Evolutionary conservation across 2,888 invertebrate species (phyloP).

Genomic region (Drepana falcataria): DNA sequence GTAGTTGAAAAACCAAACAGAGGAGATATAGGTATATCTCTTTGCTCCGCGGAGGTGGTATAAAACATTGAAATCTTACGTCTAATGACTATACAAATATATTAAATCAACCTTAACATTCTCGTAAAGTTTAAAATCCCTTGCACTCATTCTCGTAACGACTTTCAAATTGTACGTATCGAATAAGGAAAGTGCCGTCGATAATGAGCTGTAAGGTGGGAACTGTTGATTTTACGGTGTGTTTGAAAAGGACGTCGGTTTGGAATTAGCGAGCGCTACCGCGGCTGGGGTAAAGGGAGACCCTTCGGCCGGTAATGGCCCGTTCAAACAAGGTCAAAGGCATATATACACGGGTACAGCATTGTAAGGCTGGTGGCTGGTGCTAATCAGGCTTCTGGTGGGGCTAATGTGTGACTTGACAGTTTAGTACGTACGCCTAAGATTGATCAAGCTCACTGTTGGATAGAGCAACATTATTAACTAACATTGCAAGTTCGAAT

Average conservation of each 20-base stretch:
- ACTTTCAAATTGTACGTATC: conserved; percentile 1
- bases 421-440: not conserved
- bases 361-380: not conserved
- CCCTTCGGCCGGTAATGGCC: conserved; percentile 34
- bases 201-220: conserved; percentile 27
- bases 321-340: conserved; percentile 30
- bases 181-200: conserved; percentile 6
- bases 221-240: conserved; percentile 51
- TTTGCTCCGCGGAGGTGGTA: conserved; percentile 14
- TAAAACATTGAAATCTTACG: conserved; percentile 52
- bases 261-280: conserved; percentile 70
- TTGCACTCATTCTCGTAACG: conserved; percentile 4
- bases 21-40: conserved; percentile 5
- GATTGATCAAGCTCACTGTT: not conserved
- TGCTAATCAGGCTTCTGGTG: not conserved
- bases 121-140: conserved; percentile 27
- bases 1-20: conserved; percentile 14
- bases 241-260: conserved; percentile 61
- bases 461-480: too few species aligned
- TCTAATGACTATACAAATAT: conserved; percentile 56
- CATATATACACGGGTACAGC: conserved; percentile 8
- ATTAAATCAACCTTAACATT: conserved; percentile 35
- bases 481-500: too few species aligned
- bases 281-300: conserved; percentile 40
- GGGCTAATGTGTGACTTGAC: not conserved